Percentiles rank a stretch among this genome's conserved stretches.
phyloP scores from a whole-genome alignment of 2,113 vertebrate species.

The Entelurus aequoreus region DNA sequence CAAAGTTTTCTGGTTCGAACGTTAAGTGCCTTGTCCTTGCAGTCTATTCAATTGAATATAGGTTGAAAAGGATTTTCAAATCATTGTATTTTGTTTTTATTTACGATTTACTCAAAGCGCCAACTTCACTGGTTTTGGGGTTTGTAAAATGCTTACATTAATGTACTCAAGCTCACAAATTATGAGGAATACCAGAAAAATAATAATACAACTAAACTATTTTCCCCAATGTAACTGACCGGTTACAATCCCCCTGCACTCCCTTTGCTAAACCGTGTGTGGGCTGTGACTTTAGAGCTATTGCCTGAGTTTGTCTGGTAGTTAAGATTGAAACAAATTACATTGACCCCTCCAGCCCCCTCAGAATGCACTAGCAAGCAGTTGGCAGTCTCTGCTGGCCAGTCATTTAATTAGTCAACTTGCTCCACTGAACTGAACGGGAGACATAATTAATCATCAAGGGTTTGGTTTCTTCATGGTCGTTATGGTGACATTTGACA shows the following conservation, averaged over 20 bases:
- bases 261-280: constrained; percentile 19
- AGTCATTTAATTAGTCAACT: constrained; percentile 55
- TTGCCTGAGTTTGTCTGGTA: constrained; percentile 42
- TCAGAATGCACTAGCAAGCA: constrained; percentile 41
- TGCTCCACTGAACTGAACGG: constrained; percentile 34
- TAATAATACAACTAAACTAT: not conserved
- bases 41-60: too few relatives aligned
- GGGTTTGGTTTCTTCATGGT: constrained; percentile 35
- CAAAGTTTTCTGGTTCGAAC: too few relatives aligned
- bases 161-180: constrained; percentile 3
- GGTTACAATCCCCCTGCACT: not conserved
- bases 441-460: constrained; percentile 42
- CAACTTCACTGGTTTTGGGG: not conserved
- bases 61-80: too few relatives aligned
- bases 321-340: constrained; percentile 51
- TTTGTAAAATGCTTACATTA: not conserved
- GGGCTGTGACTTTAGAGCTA: constrained; percentile 25
- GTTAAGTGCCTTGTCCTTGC: too few relatives aligned
- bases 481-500: constrained; percentile 16
- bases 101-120: too few relatives aligned
- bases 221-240: not conserved
- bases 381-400: constrained; percentile 41
- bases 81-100: too few relatives aligned
- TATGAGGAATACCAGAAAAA: not conserved
- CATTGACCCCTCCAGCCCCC: constrained; percentile 40